phyloP scores from a whole-genome alignment of 2,113 vertebrate species.

The Struthio camelus region DNA sequence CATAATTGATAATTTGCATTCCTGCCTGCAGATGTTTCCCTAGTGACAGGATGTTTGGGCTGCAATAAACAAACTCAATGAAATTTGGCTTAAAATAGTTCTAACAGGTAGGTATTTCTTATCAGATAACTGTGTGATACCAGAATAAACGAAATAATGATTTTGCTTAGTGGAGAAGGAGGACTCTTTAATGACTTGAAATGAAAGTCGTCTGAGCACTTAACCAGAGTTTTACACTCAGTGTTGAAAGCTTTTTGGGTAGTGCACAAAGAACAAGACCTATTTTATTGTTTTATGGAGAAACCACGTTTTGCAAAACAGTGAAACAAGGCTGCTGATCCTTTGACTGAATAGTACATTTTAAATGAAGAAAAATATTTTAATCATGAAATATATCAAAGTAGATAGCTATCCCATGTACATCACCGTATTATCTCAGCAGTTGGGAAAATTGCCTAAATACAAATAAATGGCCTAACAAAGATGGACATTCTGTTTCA shows the following conservation, averaged over 20 bases:
- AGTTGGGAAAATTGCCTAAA: background rate
- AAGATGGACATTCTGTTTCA: background rate
- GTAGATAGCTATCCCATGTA: background rate
- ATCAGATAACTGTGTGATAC: background rate
- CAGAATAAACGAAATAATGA: background rate
- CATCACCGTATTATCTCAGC: background rate
- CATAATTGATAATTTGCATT: conserved; percentile 17
- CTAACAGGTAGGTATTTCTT: background rate
- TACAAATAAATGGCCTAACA: background rate
- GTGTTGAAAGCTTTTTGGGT: background rate
- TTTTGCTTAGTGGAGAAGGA: background rate
- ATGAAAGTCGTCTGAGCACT: background rate
- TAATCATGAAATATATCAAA: background rate
- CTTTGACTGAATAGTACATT: background rate
- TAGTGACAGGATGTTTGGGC: conserved; percentile 37
- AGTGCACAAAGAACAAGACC: background rate
- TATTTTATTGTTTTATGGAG: accelerated
- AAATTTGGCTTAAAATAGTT: conserved; percentile 12
- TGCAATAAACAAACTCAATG: background rate
- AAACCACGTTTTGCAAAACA: background rate
- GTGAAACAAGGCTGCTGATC: background rate
- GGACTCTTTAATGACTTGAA: background rate
- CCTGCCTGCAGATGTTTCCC: conserved; percentile 47
- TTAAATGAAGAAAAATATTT: background rate
- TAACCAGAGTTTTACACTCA: background rate